A percentile compares a stretch with the other conserved stretches of the same genome.
phyloP scores from a whole-genome alignment of 2,888 invertebrate genomes.

The Nephrotoma appendiculata region DNA sequence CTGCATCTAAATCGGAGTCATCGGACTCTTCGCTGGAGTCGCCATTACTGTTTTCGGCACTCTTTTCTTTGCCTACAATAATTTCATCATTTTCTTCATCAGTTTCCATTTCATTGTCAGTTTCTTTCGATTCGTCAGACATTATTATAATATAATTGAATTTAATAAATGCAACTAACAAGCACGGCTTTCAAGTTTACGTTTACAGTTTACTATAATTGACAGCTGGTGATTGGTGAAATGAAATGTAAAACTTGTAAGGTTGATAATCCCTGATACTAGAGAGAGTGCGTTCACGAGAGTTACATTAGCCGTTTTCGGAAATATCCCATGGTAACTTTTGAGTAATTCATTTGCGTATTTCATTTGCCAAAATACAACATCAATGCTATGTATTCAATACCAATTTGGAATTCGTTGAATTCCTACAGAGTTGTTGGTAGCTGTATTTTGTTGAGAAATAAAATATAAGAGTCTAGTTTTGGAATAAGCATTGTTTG shows the following conservation, averaged over 20 bases:
- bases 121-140: background rate
- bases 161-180: background rate
- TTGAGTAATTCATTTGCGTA: too few species aligned
- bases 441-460: too few species aligned
- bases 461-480: too few species aligned
- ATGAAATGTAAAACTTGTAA: background rate
- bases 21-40: constrained; percentile 9
- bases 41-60: constrained; percentile 16
- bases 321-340: too few species aligned
- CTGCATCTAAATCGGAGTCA: constrained; percentile 7
- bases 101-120: background rate
- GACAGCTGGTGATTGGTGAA: background rate
- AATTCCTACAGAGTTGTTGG: too few species aligned
- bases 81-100: background rate
- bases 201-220: background rate
- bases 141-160: background rate
- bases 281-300: background rate
- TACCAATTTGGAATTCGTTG: too few species aligned
- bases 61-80: constrained; percentile 18
- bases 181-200: background rate
- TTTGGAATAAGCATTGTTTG: too few species aligned
- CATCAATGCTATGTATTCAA: too few species aligned
- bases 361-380: too few species aligned
- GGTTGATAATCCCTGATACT: background rate
- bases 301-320: too few species aligned